These are phyloP conservation scores for Ammodramus savannarum DNA, from an alignment of 2,113 vertebrate genomes.

Conservation along the genomic window DNA sequence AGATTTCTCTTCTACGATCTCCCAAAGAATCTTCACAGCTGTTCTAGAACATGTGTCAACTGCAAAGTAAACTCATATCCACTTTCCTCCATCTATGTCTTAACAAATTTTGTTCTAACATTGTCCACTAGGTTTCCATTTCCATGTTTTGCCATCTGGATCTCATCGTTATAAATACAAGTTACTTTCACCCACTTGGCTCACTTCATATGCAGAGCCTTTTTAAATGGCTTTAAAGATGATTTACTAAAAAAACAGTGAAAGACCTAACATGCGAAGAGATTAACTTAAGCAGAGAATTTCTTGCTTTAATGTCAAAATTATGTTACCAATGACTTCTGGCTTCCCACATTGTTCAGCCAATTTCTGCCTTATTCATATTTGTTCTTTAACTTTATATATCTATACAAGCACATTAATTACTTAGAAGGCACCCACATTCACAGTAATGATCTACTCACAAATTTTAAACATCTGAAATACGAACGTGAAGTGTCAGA, in stretches of 20 bases:
- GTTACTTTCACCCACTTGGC: slow-evolving; percentile 44
- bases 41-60: not conserved
- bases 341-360: slow-evolving; percentile 6
- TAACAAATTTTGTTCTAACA: not conserved
- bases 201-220: slow-evolving; percentile 32
- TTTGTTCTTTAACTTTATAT: not conserved
- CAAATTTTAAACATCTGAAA: not conserved
- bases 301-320: slow-evolving; percentile 25
- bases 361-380: slow-evolving; percentile 2
- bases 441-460: not conserved
- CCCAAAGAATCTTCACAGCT: not conserved
- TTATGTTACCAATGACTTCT: slow-evolving; percentile 12
- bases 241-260: slow-evolving; percentile 63
- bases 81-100: not conserved
- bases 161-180: slow-evolving; percentile 48
- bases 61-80: not conserved
- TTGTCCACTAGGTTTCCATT: not conserved
- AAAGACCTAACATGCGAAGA: slow-evolving; percentile 45
- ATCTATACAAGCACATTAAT: not conserved
- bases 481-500: not conserved
- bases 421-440: not conserved
- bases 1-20: not conserved
- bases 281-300: slow-evolving; percentile 46
- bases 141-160: slow-evolving; percentile 48
- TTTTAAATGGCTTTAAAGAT: slow-evolving; percentile 56